These are phyloP conservation scores for Molothrus ater DNA, from an alignment of 2,797 vertebrate species.

Conservation along the genomic window DNA sequence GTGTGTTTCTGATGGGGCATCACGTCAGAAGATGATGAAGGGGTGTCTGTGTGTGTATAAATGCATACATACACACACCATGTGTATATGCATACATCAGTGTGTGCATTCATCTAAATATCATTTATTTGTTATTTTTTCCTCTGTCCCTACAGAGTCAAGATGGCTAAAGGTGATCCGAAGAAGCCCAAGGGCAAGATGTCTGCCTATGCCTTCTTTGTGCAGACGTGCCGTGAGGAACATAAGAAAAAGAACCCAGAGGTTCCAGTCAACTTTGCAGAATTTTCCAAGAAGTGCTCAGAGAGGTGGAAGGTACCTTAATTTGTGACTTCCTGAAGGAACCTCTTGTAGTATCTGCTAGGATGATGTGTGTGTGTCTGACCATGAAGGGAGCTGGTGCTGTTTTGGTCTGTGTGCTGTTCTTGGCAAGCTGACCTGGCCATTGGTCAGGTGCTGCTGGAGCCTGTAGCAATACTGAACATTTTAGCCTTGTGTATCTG, in stretches of 20 bases:
- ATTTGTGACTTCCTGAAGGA: neutral
- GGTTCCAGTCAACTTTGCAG: slow-evolving; percentile 85
- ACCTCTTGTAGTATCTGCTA: rapidly evolving
- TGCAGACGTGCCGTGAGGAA: slow-evolving; percentile 87
- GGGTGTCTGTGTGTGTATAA: rapidly evolving
- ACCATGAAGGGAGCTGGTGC: rapidly evolving
- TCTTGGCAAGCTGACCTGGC: neutral
- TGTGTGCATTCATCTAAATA: rapidly evolving
- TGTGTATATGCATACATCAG: rapidly evolving
- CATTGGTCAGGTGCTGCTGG: neutral
- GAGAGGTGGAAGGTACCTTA: slow-evolving; percentile 83
- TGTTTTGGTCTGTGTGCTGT: neutral
- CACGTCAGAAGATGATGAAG: rapidly evolving
- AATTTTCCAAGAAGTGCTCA: slow-evolving; percentile 84
- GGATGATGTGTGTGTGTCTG: rapidly evolving
- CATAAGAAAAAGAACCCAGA: slow-evolving; percentile 88
- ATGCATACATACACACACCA: rapidly evolving
- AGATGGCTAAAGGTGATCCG: slow-evolving; percentile 87
- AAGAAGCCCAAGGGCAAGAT: slow-evolving; percentile 91
- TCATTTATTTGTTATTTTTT: neutral
- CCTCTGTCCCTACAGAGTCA: slow-evolving; percentile 51
- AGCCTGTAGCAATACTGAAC: rapidly evolving
- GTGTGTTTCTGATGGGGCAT: neutral
- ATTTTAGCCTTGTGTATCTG: neutral
- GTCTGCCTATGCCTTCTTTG: slow-evolving; percentile 86